These are phyloP conservation scores for Coelopa frigida DNA, from an alignment of 1,140 invertebrate genomes.

Conservation along the genomic window DNA sequence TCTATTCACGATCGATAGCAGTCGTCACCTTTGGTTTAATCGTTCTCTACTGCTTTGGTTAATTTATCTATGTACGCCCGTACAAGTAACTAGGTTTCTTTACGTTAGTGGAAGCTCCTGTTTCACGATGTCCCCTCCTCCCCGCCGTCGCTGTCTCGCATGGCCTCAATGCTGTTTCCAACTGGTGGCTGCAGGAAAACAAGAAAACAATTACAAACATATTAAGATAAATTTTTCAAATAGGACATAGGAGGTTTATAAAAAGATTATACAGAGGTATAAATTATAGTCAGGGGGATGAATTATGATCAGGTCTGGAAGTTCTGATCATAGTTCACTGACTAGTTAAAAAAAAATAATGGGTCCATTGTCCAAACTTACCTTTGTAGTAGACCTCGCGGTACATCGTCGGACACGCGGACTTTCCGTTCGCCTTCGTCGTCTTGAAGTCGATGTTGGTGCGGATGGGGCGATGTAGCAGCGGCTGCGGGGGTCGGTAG, in stretches of 20 bases:
- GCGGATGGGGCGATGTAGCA: conserved; percentile 83
- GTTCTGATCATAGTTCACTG: background rate
- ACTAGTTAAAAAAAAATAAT: background rate
- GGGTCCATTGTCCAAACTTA: conserved; percentile 37
- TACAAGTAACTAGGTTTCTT: conserved; percentile 43
- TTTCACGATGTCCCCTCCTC: conserved; percentile 25
- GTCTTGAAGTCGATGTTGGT: conserved; percentile 92
- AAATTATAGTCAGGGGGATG: background rate
- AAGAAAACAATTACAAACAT: background rate
- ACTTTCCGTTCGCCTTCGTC: conserved; percentile 65
- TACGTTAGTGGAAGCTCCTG: conserved; percentile 42
- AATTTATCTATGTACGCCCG: too few relatives aligned
- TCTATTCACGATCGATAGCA: too few relatives aligned
- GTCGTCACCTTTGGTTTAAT: too few relatives aligned
- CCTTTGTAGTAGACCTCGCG: conserved; percentile 81
- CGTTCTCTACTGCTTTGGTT: too few relatives aligned
- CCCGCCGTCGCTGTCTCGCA: background rate
- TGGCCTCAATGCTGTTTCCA: conserved; percentile 58
- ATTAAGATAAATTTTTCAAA: background rate
- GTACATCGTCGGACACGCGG: conserved; percentile 80
- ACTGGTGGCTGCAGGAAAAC: conserved; percentile 53
- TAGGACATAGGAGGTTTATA: background rate
- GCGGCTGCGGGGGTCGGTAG: conserved; percentile 78
- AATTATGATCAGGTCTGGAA: background rate
- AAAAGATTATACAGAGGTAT: background rate